Evolutionary conservation across 2,888 invertebrate genomes (phyloP), one percentile per base, ranked within the genome.

Genomic region (Synanthedon andrenaeformis): DNA sequence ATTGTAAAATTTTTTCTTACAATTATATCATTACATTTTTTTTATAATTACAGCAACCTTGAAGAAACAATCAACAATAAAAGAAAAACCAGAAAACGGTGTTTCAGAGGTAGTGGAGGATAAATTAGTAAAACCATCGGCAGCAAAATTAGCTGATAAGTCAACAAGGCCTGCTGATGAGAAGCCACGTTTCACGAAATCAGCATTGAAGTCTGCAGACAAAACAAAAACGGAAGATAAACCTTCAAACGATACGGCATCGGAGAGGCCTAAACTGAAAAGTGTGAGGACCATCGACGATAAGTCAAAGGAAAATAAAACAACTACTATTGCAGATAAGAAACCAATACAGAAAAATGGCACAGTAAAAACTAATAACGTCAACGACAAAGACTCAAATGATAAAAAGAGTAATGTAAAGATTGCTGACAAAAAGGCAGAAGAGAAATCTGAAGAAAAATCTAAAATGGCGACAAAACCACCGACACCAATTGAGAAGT

Each of bases 401-500:
- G 73, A 51, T n/a, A 17, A 62, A 35, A 74, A 69, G 54, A 54
- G 57, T 54, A 50, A 56, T 4, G 49, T 58, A 23, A 72, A 74
- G 56, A 56, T 64, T 61, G 56, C 59, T 59, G 65, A 64, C 57
- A 59, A 70, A 57, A 66, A 68, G 61, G 56, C 56, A 56, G 63
- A 67, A 59, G 72, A 69, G 51, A 79, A 77, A 60, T 54, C 59
- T 52, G 81, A 84, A 62, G 79, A 80, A 13, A 73, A 72, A 59
- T 53, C 72, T 28, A 79, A 78, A 62, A 86, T 87, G 86, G 81
- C 86, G 12, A 83, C 87, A 1, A 88, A 87, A 67, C 87, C 88
- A 56, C 86, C 81, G 0, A 72, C 76, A 41, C 76, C 83, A 0
- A 55, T 80, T 42, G 85, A 85, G 58, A 85, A 85, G 57, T 57